Evolutionary conservation across 2,113 vertebrate genomes (phyloP).

Genomic region (Capreolus pygargus): DNA sequence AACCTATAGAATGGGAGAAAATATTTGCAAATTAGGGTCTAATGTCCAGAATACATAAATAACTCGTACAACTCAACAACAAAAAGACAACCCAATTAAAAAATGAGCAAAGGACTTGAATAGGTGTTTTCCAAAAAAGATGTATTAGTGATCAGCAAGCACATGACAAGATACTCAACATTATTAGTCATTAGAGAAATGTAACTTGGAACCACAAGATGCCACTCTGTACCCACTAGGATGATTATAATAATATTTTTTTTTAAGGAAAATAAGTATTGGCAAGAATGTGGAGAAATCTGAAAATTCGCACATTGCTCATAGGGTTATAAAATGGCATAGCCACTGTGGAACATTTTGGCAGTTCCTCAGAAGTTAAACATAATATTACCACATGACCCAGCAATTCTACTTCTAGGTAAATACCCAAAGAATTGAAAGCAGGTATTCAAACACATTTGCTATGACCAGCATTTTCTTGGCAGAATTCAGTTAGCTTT

Average conservation of each 20-base stretch:
- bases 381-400: neutral
- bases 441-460: neutral
- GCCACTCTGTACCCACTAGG: neutral
- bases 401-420: neutral
- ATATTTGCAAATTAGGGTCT: neutral
- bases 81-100: neutral
- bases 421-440: neutral
- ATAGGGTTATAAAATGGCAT: neutral
- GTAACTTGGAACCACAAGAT: neutral
- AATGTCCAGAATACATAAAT: neutral
- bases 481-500: neutral
- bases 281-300: neutral
- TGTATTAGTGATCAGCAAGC: neutral
- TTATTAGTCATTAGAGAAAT: neutral
- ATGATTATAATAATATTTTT: neutral
- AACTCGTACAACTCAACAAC: neutral
- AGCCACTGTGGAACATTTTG: neutral
- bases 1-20: neutral
- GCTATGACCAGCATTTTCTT: neutral
- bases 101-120: neutral
- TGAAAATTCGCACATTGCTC: neutral
- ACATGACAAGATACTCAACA: neutral
- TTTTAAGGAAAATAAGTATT: neutral
- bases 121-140: neutral
- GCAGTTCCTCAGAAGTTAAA: neutral